Percentiles rank a stretch among this genome's conserved stretches.
phyloP scores from a whole-genome alignment of 2,888 invertebrate genomes.

The Dilophus febrilis region DNA sequence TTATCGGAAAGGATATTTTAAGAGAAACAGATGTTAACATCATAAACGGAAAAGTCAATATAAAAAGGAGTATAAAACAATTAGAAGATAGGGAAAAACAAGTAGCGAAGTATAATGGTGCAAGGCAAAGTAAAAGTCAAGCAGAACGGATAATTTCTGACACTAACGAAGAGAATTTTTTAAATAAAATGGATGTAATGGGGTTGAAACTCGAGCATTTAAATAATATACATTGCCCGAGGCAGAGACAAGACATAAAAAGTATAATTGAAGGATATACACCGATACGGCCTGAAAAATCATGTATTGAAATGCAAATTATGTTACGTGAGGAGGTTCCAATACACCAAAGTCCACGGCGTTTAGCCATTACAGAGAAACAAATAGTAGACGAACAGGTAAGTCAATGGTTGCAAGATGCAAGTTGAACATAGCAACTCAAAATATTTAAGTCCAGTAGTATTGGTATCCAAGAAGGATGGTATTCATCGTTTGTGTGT shows the following conservation, averaged over 20 bases:
- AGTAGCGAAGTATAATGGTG: no score
- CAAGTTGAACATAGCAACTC: conserved; percentile 17
- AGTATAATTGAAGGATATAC: conserved; percentile 12
- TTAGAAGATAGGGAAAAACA: no score
- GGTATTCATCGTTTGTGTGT: conserved; percentile 15
- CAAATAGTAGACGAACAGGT: conserved; percentile 16
- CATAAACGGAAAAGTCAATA: background rate
- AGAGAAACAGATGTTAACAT: background rate
- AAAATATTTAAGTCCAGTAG: conserved; percentile 16
- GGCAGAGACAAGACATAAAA: no score
- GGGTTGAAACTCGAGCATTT: background rate
- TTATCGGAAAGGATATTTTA: background rate
- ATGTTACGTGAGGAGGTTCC: no score
- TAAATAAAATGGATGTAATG: background rate
- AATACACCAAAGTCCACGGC: no score
- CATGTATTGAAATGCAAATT: background rate
- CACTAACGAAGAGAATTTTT: background rate
- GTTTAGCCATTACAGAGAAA: conserved; percentile 15
- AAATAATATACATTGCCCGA: no score
- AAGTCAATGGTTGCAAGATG: no score
- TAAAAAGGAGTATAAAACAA: no score
- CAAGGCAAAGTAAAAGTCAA: no score
- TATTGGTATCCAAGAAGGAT: conserved; percentile 13
- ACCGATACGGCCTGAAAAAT: conserved; percentile 12
- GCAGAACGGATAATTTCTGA: background rate